These are phyloP conservation scores for Tipula helvola DNA, from an alignment of 2,888 invertebrate species.

Conservation along the genomic window DNA sequence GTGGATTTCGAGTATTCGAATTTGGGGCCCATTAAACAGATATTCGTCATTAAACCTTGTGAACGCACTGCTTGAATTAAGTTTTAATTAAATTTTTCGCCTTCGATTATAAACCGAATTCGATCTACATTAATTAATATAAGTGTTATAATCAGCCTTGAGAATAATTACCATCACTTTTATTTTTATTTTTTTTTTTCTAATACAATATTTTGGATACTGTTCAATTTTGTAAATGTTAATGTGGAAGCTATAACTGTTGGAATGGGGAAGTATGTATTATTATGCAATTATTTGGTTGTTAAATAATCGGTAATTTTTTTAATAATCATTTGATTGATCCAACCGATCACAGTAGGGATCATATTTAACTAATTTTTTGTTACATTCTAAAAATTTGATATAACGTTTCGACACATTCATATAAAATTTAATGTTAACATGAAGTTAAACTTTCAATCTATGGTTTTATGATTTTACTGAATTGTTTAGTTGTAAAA, in stretches of 20 bases:
- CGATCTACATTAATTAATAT: not conserved
- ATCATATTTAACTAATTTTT: not conserved
- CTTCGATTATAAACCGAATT: not conserved
- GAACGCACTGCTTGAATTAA: not conserved
- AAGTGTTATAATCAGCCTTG: not conserved
- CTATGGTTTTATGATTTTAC: too few relatives aligned
- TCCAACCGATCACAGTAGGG: not conserved
- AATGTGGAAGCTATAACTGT: not conserved
- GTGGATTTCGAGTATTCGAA: not conserved
- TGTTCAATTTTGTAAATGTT: not conserved
- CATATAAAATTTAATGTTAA: too few relatives aligned
- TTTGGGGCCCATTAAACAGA: not conserved
- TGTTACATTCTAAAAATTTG: not conserved
- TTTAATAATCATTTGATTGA: not conserved
- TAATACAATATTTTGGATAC: not conserved
- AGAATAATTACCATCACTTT: not conserved
- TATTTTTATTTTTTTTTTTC: too few relatives aligned
- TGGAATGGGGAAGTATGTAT: not conserved
- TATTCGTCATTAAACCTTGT: not conserved
- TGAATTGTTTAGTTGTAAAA: too few relatives aligned
- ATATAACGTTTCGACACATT: too few relatives aligned
- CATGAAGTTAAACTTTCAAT: too few relatives aligned
- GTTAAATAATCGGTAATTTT: not conserved
- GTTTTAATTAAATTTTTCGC: not conserved
- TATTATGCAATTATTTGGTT: not conserved